These are phyloP conservation scores for Bubalus kerabau DNA, from an alignment of 2,113 vertebrate species.

Conservation along the genomic window DNA sequence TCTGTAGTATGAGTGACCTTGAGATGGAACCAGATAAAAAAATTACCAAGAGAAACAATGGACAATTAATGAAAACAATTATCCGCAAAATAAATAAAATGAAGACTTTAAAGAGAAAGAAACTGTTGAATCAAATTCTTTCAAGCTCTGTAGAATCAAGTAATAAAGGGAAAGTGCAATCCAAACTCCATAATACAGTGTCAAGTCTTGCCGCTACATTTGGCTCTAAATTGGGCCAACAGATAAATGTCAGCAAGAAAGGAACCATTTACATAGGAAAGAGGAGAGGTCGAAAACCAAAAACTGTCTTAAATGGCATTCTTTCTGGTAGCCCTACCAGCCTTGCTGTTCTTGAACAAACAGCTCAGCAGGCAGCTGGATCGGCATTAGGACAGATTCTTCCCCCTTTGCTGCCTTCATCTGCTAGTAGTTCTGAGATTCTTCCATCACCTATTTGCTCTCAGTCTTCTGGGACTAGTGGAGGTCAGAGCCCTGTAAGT, in stretches of 20 bases:
- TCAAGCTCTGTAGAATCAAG: conserved; percentile 80
- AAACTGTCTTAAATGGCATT: conserved; percentile 83
- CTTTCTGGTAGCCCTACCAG: conserved; percentile 69
- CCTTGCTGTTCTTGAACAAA: conserved; percentile 79
- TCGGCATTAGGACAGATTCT: conserved; percentile 79
- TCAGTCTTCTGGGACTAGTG: conserved; percentile 86
- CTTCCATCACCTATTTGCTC: conserved; percentile 91
- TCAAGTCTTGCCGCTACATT: conserved; percentile 94
- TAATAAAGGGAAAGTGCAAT: conserved; percentile 86
- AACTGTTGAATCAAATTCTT: conserved; percentile 90
- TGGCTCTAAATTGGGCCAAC: conserved; percentile 92
- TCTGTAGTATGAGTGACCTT: conserved; percentile 78
- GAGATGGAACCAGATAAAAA: conserved; percentile 83
- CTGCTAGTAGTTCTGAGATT: conserved; percentile 78
- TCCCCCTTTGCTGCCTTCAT: conserved; percentile 83
- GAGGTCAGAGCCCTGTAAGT: conserved; percentile 90
- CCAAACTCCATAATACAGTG: conserved; percentile 87
- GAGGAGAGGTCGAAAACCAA: conserved; percentile 95
- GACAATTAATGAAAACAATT: conserved; percentile 94
- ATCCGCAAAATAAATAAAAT: conserved; percentile 98
- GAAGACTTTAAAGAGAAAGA: conserved; percentile 96
- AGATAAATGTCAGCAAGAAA: conserved; percentile 99
- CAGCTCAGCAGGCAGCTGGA: conserved; percentile 80
- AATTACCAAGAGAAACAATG: conserved; percentile 87
- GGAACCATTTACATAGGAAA: conserved; percentile 99